Evolutionary conservation across 2,113 vertebrate genomes (phyloP).

Genomic region (Procavia capensis): DNA sequence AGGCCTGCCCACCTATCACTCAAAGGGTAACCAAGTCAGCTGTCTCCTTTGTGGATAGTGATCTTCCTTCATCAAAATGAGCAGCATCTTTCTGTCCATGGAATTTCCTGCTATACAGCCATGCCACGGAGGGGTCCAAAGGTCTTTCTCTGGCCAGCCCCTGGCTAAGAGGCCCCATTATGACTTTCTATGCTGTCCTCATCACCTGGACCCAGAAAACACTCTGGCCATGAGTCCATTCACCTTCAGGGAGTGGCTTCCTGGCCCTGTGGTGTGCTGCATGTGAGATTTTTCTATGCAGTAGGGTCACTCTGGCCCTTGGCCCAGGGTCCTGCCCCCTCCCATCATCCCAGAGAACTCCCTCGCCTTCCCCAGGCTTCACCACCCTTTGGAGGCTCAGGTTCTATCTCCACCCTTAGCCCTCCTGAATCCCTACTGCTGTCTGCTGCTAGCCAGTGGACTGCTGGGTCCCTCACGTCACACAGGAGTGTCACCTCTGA

Average conservation of each 20-base stretch:
- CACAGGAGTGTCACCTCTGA: accelerated
- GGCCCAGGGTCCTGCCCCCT: too few species aligned
- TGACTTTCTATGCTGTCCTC: accelerated
- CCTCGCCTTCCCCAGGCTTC: accelerated
- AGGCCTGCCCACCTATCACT: accelerated
- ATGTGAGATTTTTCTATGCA: background rate
- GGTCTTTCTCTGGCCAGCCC: too few species aligned
- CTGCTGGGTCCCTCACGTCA: accelerated
- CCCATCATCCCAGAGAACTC: background rate
- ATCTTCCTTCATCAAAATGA: background rate
- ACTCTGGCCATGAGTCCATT: background rate
- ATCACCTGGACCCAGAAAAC: background rate
- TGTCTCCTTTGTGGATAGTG: accelerated
- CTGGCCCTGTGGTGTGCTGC: accelerated
- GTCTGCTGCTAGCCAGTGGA: background rate
- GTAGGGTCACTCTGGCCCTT: accelerated
- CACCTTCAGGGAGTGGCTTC: background rate
- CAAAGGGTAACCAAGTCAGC: accelerated
- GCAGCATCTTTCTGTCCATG: background rate
- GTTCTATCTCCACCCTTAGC: background rate
- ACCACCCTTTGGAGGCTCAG: too few species aligned
- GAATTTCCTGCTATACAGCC: accelerated
- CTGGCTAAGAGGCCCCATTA: too few species aligned
- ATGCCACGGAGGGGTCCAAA: accelerated
- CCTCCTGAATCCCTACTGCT: background rate